Evolutionary conservation across 2,113 vertebrate species (phyloP).

Genomic region (Marmota monax): DNA sequence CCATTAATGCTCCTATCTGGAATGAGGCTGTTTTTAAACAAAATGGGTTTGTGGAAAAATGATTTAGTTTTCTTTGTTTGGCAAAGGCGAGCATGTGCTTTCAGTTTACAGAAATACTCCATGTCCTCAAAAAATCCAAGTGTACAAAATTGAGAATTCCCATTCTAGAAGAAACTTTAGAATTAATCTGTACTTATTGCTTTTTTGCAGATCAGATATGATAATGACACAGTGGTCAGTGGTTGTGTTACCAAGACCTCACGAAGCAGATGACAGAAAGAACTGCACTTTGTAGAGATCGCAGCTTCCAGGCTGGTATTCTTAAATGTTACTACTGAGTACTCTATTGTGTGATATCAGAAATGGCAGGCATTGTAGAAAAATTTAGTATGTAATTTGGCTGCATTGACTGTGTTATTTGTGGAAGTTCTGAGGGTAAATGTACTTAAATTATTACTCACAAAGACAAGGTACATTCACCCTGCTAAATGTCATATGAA

Average conservation of each 20-base stretch:
- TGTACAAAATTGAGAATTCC: background rate
- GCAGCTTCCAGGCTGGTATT: background rate
- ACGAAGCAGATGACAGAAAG: background rate
- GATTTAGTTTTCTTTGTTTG: background rate
- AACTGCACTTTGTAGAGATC: background rate
- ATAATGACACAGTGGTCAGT: background rate
- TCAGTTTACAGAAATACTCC: background rate
- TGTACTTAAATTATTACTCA: background rate
- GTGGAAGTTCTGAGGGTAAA: background rate
- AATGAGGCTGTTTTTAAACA: conserved; percentile 41
- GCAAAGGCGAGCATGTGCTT: background rate
- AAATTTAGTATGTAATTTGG: background rate
- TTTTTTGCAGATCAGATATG: background rate
- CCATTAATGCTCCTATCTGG: background rate
- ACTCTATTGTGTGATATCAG: background rate
- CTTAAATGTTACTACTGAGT: background rate
- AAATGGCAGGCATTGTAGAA: background rate
- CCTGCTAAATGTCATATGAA: background rate
- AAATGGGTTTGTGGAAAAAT: background rate
- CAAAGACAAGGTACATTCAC: conserved; percentile 14
- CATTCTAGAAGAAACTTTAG: background rate
- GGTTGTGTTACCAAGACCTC: background rate
- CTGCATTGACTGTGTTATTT: background rate
- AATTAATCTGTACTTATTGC: background rate
- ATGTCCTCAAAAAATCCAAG: background rate